Conservation (phyloP, 2,113 vertebrate species). For the Rhombomys opimus region DNA sequence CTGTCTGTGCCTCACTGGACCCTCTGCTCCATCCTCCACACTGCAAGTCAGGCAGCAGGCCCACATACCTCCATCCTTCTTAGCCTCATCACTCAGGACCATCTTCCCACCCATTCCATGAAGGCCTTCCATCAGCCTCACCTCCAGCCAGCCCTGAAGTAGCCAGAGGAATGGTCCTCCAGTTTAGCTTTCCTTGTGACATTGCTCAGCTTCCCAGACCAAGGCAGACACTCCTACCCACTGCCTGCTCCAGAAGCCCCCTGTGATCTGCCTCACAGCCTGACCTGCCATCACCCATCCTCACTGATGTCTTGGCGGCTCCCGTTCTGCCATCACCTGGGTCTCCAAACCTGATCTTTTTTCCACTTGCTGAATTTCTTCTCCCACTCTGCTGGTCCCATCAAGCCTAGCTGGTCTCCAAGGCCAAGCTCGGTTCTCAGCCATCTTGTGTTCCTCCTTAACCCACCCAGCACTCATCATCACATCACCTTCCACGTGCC, state of each 20-base stretch:
- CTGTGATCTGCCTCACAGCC: background rate
- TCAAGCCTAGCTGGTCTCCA: background rate
- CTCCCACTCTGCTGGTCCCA: background rate
- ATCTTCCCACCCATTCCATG: background rate
- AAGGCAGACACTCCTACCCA: background rate
- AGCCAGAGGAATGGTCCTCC: background rate
- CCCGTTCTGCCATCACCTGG: background rate
- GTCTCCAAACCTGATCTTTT: background rate
- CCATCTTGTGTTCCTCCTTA: background rate
- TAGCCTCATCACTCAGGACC: background rate
- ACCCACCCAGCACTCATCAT: background rate
- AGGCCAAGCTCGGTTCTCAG: background rate
- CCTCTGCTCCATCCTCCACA: background rate
- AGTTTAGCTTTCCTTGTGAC: background rate
- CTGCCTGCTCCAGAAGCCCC: accelerated
- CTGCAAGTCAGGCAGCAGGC: background rate
- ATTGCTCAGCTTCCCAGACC: background rate
- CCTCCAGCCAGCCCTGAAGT: accelerated
- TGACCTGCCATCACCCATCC: background rate
- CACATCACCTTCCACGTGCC: background rate
- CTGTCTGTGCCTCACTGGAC: background rate
- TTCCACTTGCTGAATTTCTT: accelerated
- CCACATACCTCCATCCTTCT: background rate
- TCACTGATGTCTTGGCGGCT: background rate
- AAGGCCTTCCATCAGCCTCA: background rate